Evolutionary conservation across 2,888 invertebrate species (phyloP).

Genomic region (Dynastes hyllus): DNA sequence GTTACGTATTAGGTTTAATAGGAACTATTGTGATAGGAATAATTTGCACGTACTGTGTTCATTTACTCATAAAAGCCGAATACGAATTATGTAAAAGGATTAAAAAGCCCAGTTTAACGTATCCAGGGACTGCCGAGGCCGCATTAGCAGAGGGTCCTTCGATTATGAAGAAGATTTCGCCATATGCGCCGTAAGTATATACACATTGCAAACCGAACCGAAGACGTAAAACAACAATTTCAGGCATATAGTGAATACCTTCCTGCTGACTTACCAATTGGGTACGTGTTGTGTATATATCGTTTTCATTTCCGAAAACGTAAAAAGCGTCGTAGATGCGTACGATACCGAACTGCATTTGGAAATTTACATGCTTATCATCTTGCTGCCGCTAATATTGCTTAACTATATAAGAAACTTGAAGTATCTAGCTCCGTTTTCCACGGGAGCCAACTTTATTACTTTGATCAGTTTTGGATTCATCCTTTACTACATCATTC

Average conservation of each 20-base stretch:
- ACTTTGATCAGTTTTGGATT: constrained; percentile 85
- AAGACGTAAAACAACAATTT: constrained; percentile 58
- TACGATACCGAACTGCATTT: constrained; percentile 74
- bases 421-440: constrained; percentile 87
- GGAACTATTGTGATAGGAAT: constrained; percentile 90
- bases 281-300: constrained; percentile 98
- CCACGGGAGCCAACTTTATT: constrained; percentile 86
- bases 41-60: constrained; percentile 95
- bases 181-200: constrained; percentile 78
- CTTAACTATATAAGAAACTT: constrained; percentile 84
- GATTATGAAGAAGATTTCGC: constrained; percentile 77
- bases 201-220: no score
- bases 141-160: constrained; percentile 86
- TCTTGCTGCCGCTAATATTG: constrained; percentile 81
- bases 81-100: constrained; percentile 77
- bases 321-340: constrained; percentile 79
- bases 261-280: constrained; percentile 90
- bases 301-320: constrained; percentile 92
- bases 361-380: constrained; percentile 81
- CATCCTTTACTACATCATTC: constrained; percentile 82
- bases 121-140: constrained; percentile 86
- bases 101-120: constrained; percentile 77
- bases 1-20: constrained; percentile 85
- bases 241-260: constrained; percentile 83
- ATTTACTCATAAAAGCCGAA: constrained; percentile 84